phyloP scores from a whole-genome alignment of 2,797 vertebrate genomes.

The Pelochelys cantorii region DNA sequence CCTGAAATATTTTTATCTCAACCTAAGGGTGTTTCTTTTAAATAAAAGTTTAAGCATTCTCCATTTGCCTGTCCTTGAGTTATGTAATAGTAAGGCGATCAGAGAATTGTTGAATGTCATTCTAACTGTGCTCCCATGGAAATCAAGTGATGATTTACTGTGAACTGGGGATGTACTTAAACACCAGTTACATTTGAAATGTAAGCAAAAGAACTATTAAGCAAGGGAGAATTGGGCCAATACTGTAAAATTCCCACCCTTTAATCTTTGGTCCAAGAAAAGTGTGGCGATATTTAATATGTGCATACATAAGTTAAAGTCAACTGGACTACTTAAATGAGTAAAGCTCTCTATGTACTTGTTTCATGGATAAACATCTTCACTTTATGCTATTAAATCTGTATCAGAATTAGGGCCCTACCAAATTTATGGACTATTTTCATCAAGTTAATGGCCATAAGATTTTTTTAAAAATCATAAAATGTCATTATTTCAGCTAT shows the following conservation, averaged over 20 bases:
- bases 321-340: background rate
- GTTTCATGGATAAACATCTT: background rate
- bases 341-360: background rate
- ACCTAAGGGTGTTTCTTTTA: background rate
- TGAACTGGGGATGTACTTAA: background rate
- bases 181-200: too few relatives aligned
- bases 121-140: background rate
- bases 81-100: background rate
- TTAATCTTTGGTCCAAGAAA: background rate
- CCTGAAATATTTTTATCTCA: slow-evolving; percentile 30
- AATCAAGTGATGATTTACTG: background rate
- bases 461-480: too few relatives aligned
- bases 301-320: background rate
- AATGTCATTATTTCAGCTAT: too few relatives aligned
- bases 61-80: background rate
- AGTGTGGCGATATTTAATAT: slow-evolving; percentile 5
- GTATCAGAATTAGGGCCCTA: background rate
- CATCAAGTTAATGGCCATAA: too few relatives aligned
- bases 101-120: background rate
- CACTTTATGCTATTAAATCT: background rate
- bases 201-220: too few relatives aligned
- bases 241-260: background rate
- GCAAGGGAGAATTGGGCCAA: slow-evolving; percentile 1
- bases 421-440: too few relatives aligned
- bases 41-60: background rate